phyloP scores from a whole-genome alignment of 2,888 invertebrate species.

The Himalopsyche japonica region DNA sequence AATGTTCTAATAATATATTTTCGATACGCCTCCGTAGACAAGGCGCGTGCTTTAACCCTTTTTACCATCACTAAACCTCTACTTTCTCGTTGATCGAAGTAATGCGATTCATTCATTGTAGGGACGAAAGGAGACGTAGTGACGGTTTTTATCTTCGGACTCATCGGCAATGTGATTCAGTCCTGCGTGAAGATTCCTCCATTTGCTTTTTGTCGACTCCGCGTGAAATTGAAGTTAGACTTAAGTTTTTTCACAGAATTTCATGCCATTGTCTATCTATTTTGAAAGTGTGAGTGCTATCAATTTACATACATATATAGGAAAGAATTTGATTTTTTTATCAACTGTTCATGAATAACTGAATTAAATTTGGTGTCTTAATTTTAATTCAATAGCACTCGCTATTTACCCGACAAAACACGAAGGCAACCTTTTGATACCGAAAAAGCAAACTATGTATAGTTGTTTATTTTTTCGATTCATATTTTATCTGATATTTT shows the following conservation, averaged over 20 bases:
- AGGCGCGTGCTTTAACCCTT: not conserved
- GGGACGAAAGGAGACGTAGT: constrained; percentile 20
- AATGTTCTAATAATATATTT: not conserved
- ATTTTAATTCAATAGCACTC: too few relatives aligned
- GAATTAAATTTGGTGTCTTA: too few relatives aligned
- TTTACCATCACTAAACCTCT: not conserved
- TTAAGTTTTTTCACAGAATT: not conserved
- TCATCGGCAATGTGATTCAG: constrained; percentile 23
- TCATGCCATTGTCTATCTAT: not conserved
- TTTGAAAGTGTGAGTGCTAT: too few relatives aligned
- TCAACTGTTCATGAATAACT: too few relatives aligned
- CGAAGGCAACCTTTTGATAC: too few relatives aligned
- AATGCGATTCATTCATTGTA: not conserved
- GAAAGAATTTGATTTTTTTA: too few relatives aligned
- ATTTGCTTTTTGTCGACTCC: not conserved
- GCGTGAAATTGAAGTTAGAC: not conserved
- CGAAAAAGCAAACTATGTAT: too few relatives aligned
- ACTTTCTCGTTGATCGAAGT: not conserved
- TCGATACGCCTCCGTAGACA: not conserved
- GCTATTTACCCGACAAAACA: too few relatives aligned
- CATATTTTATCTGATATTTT: too few relatives aligned
- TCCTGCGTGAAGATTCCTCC: constrained; percentile 14
- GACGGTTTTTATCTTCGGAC: constrained; percentile 19
- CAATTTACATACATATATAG: too few relatives aligned
- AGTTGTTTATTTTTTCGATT: too few relatives aligned